Base-by-base conservation (phyloP, 2,113 vertebrate genomes). In the Mirounga angustirostris region DNA sequence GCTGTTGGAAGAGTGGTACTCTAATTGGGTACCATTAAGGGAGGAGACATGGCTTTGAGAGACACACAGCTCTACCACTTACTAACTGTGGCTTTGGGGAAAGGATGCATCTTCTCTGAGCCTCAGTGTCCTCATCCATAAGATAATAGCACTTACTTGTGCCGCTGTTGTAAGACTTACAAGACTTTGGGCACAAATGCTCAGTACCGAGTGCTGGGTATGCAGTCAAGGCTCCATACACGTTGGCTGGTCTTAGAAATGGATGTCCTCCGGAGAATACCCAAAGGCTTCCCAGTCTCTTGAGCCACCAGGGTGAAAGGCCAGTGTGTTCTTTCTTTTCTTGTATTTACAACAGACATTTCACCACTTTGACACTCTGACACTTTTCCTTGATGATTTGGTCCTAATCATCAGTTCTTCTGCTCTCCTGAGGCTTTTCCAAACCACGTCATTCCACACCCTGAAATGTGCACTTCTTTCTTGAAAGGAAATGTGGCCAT, bases 131-230 rank as follows among this genome's bases (percentile, higher is more conserved):
- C 56, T 50, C 26, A 8, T 54, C 46, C 85, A 19, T 24, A 22
- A 69, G 46, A 14, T 73, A 14, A n/a, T 26, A 28, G 4, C 33
- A 21, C 65, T 76, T 40, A 10, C 21, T 21, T 7, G 12, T 28
- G 54, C 26, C 50, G 2, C 30, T 13, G 5, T 16, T 24, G 14
- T 30, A 58, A 89, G 43, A 24, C 50, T 83, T 18, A 1, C 46
- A n/a, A 67, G 50, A 67, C 54, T 10, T 11, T 40, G n/a, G 43
- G 7, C 33, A 50, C 14, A 76, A 59, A 24, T 12, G 13, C 18
- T 52, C 1, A 5, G 0, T 67, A 16, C 5, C 15, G 50, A 61
- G 15, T 0, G 7, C n/a, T 13, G 6, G 21, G n/a, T 0, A 3
- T 6, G 4, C 1, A 2, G 11, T 11, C 9, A 76, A 43, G 36